phyloP scores from a whole-genome alignment of 2,888 invertebrate species.

The Lobophora halterata region DNA sequence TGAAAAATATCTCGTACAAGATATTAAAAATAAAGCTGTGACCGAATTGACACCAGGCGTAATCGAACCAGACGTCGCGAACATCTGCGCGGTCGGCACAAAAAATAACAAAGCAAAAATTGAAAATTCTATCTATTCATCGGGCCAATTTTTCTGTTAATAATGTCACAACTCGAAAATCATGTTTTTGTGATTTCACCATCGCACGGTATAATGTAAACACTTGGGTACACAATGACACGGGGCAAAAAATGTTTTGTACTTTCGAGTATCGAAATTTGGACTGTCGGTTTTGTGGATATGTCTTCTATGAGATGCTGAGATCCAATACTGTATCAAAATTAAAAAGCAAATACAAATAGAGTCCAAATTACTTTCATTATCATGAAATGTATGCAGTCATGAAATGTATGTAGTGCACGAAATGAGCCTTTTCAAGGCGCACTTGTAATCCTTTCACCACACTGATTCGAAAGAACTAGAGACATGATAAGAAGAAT shows the following conservation, averaged over 20 bases:
- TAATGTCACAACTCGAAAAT: slow-evolving; percentile 67
- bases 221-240: slow-evolving; percentile 56
- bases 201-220: slow-evolving; percentile 54
- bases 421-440: too few species aligned
- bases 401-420: too few species aligned
- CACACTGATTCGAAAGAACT: too few species aligned
- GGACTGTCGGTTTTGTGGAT: slow-evolving; percentile 45
- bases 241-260: slow-evolving; percentile 43
- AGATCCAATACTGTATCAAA: slow-evolving; percentile 6
- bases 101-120: slow-evolving; percentile 62
- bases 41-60: slow-evolving; percentile 59
- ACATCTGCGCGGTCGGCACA: slow-evolving; percentile 68
- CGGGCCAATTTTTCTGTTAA: slow-evolving; percentile 70
- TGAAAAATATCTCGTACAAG: slow-evolving; percentile 58
- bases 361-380: too few species aligned
- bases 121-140: slow-evolving; percentile 54
- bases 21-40: slow-evolving; percentile 72
- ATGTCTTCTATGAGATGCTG: slow-evolving; percentile 30
- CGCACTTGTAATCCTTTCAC: too few species aligned
- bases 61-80: slow-evolving; percentile 64
- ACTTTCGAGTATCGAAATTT: slow-evolving; percentile 41
- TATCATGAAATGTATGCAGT: too few species aligned
- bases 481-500: too few species aligned
- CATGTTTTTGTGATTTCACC: slow-evolving; percentile 50
- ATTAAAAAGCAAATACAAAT: neutral